phyloP scores from a whole-genome alignment of 2,797 vertebrate genomes.

The Pelobates cultripes region DNA sequence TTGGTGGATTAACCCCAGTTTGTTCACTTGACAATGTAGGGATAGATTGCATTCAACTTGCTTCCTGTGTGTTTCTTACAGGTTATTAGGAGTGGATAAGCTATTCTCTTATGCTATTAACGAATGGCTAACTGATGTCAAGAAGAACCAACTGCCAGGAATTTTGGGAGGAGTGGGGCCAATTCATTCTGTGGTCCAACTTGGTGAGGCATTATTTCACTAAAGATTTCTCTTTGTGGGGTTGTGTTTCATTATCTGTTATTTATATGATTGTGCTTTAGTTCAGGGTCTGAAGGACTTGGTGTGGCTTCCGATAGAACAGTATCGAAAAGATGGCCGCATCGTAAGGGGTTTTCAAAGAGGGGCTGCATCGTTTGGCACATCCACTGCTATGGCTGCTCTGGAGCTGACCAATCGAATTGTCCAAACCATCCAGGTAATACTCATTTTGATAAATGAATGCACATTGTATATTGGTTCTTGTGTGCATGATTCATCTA shows the following conservation, averaged over 20 bases:
- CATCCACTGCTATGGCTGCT: conserved; percentile 97
- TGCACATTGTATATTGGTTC: too few species aligned
- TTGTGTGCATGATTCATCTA: too few species aligned
- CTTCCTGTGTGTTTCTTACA: conserved; percentile 61
- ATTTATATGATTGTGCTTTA: conserved; percentile 62
- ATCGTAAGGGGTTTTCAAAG: conserved; percentile 94
- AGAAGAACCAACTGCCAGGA: conserved; percentile 96
- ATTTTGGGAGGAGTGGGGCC: conserved; percentile 96
- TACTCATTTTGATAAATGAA: too few species aligned
- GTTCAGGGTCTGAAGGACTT: conserved; percentile 95
- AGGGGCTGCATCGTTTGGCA: conserved; percentile 95
- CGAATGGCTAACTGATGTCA: conserved; percentile 97
- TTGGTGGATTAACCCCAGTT: too few species aligned
- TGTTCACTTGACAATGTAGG: too few species aligned
- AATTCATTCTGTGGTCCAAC: conserved; percentile 94
- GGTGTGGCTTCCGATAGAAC: conserved; percentile 97
- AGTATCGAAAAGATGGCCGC: conserved; percentile 95
- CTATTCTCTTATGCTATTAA: conserved; percentile 93
- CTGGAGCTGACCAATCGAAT: conserved; percentile 96
- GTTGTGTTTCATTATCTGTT: not conserved
- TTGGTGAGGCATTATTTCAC: conserved; percentile 78
- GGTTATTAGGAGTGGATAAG: conserved; percentile 94
- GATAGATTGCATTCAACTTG: too few species aligned
- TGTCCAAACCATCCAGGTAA: conserved; percentile 97
- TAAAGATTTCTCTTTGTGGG: not conserved